Percentiles rank a stretch among this genome's conserved stretches.
These are phyloP conservation scores for Nezara viridula DNA, from an alignment of 2,888 invertebrate species.

Conservation along the genomic window DNA sequence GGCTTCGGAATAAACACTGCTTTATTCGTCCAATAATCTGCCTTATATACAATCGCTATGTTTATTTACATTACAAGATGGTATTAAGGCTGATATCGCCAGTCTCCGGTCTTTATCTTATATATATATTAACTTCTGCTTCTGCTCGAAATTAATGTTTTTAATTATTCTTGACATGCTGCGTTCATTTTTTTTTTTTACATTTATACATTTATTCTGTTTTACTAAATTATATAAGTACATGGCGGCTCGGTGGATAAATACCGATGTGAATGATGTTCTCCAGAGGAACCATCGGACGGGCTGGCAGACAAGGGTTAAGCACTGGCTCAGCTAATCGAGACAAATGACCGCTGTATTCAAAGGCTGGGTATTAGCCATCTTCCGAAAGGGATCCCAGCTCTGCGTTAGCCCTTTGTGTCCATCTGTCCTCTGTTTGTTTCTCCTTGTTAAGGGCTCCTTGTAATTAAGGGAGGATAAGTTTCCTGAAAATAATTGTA, in stretches of 20 bases:
- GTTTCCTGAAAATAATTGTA: neutral
- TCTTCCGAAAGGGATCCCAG: constrained; percentile 31
- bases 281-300: neutral
- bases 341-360: constrained; percentile 7
- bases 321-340: constrained; percentile 22
- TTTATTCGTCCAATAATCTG: too few species aligned
- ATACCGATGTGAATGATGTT: neutral
- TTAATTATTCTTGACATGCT: too few species aligned
- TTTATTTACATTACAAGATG: too few species aligned
- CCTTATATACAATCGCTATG: too few species aligned
- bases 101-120: too few species aligned
- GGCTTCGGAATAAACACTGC: too few species aligned
- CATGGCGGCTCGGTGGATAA: neutral
- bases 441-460: neutral
- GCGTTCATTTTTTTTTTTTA: too few species aligned
- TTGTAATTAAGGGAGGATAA: neutral
- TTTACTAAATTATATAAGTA: neutral
- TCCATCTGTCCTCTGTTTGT: neutral
- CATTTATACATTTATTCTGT: neutral
- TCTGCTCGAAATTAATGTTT: too few species aligned
- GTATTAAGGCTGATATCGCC: too few species aligned
- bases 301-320: neutral
- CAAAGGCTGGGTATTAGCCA: constrained; percentile 7
- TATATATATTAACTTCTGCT: too few species aligned
- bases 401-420: neutral